Evolutionary conservation across 2,113 vertebrate genomes (phyloP).

Genomic region (Puffinus mauretanicus): DNA sequence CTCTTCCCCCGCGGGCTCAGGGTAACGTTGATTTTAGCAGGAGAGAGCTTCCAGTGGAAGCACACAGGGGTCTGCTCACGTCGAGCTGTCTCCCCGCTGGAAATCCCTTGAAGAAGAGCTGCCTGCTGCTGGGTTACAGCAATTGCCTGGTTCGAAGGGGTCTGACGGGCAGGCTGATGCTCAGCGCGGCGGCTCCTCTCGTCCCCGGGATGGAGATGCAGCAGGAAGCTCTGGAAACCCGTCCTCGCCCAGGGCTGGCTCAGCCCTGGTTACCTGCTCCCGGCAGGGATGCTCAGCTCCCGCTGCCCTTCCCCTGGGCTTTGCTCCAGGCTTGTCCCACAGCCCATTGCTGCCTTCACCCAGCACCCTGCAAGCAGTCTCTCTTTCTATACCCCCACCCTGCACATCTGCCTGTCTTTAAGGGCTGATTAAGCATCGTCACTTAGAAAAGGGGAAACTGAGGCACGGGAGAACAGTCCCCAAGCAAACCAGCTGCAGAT

Average conservation of each 20-base stretch:
- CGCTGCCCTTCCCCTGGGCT: background rate
- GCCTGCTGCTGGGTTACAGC: background rate
- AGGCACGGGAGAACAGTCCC: background rate
- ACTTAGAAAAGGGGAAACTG: background rate
- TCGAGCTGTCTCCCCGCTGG: background rate
- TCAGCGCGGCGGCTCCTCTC: background rate
- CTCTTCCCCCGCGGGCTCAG: background rate
- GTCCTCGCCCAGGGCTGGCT: background rate
- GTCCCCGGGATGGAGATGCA: too few species aligned
- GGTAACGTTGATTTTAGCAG: background rate
- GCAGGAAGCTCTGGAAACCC: background rate
- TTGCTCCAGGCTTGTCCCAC: background rate
- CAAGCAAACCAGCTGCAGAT: background rate
- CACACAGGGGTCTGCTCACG: rapidly evolving
- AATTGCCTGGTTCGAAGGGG: rapidly evolving
- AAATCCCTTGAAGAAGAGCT: background rate
- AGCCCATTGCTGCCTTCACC: background rate
- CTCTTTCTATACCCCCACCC: background rate
- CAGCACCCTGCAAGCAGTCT: background rate
- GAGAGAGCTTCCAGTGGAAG: background rate
- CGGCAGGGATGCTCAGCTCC: background rate
- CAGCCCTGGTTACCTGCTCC: background rate
- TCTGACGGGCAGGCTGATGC: background rate
- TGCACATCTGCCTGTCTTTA: rapidly evolving
- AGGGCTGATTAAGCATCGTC: background rate